These are phyloP conservation scores for Palythoa caribaeorum DNA, from an alignment of 92 coral and sea anemone species.

Conservation along the genomic window DNA sequence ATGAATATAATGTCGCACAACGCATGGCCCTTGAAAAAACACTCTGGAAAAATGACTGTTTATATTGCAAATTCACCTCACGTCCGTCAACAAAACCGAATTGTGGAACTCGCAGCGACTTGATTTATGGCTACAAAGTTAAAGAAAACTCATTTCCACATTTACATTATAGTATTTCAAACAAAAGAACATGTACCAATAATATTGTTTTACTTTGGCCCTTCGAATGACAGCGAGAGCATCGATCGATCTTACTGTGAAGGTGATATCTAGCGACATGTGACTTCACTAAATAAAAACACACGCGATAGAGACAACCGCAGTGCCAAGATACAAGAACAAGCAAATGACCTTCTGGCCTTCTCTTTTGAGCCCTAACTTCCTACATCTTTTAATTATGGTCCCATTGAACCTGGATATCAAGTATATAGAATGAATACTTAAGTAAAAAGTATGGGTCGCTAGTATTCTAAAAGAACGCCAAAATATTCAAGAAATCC, in stretches of 20 bases:
- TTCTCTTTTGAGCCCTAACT: background rate
- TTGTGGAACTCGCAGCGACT: background rate
- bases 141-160: constrained; percentile 15
- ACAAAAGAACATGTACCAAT: background rate
- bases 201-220: background rate
- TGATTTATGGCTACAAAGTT: constrained; percentile 18
- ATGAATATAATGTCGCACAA: background rate
- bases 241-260: background rate
- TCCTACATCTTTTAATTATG: background rate
- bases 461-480: too few species aligned
- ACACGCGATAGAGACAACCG: background rate
- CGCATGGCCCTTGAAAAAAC: background rate
- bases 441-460: too few species aligned
- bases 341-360: constrained; percentile 21
- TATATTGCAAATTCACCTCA: background rate
- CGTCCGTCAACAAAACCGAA: constrained; percentile 17
- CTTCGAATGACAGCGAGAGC: background rate
- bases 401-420: background rate
- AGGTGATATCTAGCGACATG: background rate
- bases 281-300: constrained; percentile 9
- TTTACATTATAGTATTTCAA: background rate
- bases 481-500: too few species aligned
- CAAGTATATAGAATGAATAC: too few species aligned
- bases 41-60: background rate
- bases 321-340: constrained; percentile 17